phyloP scores from a whole-genome alignment of 2,888 invertebrate species.

The Nemurella pictetii region DNA sequence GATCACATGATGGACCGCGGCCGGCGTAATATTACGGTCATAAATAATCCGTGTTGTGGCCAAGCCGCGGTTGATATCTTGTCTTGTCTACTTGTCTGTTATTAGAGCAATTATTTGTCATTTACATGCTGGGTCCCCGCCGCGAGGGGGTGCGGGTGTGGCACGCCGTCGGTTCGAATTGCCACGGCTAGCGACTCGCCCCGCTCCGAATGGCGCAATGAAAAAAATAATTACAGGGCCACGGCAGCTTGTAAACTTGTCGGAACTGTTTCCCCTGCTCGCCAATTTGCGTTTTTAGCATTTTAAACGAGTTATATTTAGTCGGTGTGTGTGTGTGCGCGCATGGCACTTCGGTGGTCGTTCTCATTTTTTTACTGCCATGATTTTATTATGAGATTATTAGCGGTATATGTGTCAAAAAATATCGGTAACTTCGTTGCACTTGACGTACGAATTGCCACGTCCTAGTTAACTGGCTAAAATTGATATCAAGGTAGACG shows the following conservation, averaged over 20 bases:
- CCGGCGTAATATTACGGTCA: not conserved
- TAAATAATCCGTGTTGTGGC: constrained; percentile 22
- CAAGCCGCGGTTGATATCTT: constrained; percentile 37
- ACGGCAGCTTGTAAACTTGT: constrained; percentile 19
- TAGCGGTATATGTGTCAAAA: constrained; percentile 24
- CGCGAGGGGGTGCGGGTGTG: constrained; percentile 34
- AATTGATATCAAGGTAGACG: constrained; percentile 9
- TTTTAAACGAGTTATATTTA: constrained; percentile 28
- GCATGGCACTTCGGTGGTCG: not conserved
- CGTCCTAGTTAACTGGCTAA: not conserved
- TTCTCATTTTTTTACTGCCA: constrained; percentile 1
- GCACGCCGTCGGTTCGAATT: not conserved
- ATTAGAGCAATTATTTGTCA: constrained; percentile 42
- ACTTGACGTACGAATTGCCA: constrained; percentile 10
- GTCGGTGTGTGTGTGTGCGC: too few relatives aligned
- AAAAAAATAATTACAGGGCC: constrained; percentile 30
- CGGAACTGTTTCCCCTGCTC: constrained; percentile 5
- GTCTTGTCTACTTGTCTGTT: constrained; percentile 36
- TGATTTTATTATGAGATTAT: constrained; percentile 13
- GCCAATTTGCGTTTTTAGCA: constrained; percentile 8
- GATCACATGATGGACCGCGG: too few relatives aligned
- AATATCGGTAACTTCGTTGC: constrained; percentile 22
- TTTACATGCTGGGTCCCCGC: constrained; percentile 36
- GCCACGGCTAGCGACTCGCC: not conserved
- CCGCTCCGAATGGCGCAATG: not conserved